Percentiles rank a stretch among this genome's conserved stretches.
phyloP scores from a whole-genome alignment of 2,113 vertebrate species.

The Rhombomys opimus region DNA sequence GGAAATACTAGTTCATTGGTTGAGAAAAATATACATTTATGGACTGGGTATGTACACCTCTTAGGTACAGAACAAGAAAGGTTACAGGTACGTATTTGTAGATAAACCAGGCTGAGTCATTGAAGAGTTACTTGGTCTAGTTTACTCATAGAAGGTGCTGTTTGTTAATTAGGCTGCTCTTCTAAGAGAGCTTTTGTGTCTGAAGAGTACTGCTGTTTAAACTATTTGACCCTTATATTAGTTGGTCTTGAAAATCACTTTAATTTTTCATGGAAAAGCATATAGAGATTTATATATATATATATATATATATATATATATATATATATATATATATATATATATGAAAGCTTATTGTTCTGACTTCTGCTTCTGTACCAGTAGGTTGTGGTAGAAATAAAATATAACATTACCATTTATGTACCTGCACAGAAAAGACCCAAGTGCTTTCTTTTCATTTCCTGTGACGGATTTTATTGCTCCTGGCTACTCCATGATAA shows the following conservation, averaged over 20 bases:
- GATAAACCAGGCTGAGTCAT: not conserved
- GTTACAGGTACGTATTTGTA: not conserved
- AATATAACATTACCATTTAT: constrained; percentile 69
- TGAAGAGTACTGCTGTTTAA: constrained; percentile 11
- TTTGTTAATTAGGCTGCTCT: not conserved
- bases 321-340: constrained; percentile 17
- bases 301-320: not conserved
- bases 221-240: constrained; percentile 3
- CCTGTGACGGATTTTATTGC: constrained; percentile 99
- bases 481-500: constrained; percentile 96
- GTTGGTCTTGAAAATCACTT: constrained; percentile 4
- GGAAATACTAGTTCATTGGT: not conserved
- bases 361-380: constrained; percentile 73
- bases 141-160: not conserved
- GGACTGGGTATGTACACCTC: not conserved
- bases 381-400: constrained; percentile 74
- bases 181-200: constrained; percentile 24
- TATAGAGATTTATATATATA: not conserved
- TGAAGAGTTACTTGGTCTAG: not conserved
- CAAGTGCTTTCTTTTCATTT: constrained; percentile 98
- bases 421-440: constrained; percentile 93
- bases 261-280: constrained; percentile 30
- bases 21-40: not conserved
- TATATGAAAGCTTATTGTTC: constrained; percentile 59
- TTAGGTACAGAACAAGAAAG: not conserved